Evolutionary conservation across 92 coral and sea anemone species (phyloP), one percentile per base, ranked within the genome.

Genomic region (Paramuricea clavata): DNA sequence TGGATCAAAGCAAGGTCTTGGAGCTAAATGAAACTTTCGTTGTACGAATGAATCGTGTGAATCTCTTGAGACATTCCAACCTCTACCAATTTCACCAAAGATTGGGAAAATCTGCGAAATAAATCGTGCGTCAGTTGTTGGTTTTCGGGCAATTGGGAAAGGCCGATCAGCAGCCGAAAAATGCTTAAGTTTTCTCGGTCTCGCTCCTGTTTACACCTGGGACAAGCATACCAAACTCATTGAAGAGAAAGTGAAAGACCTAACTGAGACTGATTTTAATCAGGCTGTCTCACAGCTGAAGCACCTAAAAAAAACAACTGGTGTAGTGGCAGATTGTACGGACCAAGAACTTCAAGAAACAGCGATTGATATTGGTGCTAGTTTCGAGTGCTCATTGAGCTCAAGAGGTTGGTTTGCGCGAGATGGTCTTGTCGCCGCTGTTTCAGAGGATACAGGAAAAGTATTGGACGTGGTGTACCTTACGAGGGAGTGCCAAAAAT

Each of bases 321-420:
- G 92, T 32, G 77, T 67, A 23, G 57, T 76, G 35, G 78, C 81
- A 32, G 22, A 69, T 42, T 49, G 78, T 27, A 49, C 83, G 0
- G 80, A 90, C 42, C 74, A 88, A 47, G 87, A 92, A 83, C 61
- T 88, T 72, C 10, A 39, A 57, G 78, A 76, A 36, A 25, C 21
- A 43, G 85, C 89, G 42, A 86, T 92, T 16, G 88, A 84, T 72
- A 79, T 71, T 67, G 86, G 86, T 3, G 75, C 87, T n/a, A 81
- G 79, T 12, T 76, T 91, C 39, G 91, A 91, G 61, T 84, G 92
- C 69, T 91, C 92, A 10, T 88, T 92, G 87, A 49, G 80, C 85
- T 43, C 81, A 21, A 64, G 89, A 23, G 94, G 94, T 16, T 91
- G 91, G 94, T 89, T 93, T 9, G 94, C 91, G 2, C 81, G 88